Evolutionary conservation across 1,140 invertebrate genomes (phyloP).

Genomic region (Chlorops oryzae): DNA sequence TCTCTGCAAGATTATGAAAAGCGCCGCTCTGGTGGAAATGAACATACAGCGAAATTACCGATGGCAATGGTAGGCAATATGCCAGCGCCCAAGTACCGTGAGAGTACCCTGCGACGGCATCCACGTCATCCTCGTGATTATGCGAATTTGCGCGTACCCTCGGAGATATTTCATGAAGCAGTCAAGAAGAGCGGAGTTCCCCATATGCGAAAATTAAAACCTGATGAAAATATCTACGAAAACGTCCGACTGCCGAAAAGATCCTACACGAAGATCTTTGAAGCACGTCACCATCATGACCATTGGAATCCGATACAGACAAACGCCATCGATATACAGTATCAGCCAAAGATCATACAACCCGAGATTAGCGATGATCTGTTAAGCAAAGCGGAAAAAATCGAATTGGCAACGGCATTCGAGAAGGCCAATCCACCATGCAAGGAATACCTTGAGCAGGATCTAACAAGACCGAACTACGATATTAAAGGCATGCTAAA

Average conservation of each 20-base stretch:
- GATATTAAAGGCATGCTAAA: constrained; percentile 29
- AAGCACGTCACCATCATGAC: constrained; percentile 41
- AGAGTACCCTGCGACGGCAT: constrained; percentile 32
- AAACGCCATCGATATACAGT: constrained; percentile 37
- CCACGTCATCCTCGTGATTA: constrained; percentile 30
- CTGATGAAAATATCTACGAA: constrained; percentile 22
- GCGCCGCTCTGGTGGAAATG: not conserved
- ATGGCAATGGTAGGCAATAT: constrained; percentile 29
- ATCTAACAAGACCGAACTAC: constrained; percentile 26
- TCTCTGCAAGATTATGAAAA: not conserved
- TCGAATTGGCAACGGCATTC: constrained; percentile 15
- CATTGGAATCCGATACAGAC: constrained; percentile 36
- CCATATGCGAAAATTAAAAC: constrained; percentile 25
- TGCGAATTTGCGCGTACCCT: constrained; percentile 25
- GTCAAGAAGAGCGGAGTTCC: constrained; percentile 21
- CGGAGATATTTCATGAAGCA: constrained; percentile 26
- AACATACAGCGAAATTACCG: not conserved
- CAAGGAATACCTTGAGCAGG: constrained; percentile 23
- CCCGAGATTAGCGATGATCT: constrained; percentile 23
- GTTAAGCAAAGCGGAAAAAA: constrained; percentile 11
- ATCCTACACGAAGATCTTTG: constrained; percentile 25
- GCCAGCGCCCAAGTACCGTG: constrained; percentile 32
- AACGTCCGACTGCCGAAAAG: constrained; percentile 28
- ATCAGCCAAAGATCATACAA: constrained; percentile 31
- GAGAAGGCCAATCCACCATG: constrained; percentile 31